A percentile compares a stretch with the other conserved stretches of the same genome.
Evolutionary conservation across 2,113 vertebrate species (phyloP).

Genomic region (Chamaetylas fuelleborni): DNA sequence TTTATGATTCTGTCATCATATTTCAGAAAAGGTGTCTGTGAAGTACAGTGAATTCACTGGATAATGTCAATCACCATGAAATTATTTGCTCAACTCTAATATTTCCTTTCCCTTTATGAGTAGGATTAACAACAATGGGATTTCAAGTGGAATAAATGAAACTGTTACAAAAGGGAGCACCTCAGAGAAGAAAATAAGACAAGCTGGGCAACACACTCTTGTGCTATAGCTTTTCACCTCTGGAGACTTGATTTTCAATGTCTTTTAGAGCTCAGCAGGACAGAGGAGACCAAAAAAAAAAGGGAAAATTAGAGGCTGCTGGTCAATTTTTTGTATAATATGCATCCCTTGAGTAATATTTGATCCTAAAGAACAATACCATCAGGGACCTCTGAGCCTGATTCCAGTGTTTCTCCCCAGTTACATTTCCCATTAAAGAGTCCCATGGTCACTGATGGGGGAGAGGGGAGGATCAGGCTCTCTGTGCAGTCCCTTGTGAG

Average conservation of each 20-base stretch:
- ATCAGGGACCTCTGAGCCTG: background rate
- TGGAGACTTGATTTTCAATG: background rate
- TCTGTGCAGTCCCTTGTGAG: background rate
- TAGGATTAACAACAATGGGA: background rate
- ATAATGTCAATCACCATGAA: background rate
- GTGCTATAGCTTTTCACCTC: background rate
- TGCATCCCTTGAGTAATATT: accelerated
- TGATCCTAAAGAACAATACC: background rate
- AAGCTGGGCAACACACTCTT: background rate
- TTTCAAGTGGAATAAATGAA: background rate
- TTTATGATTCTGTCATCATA: background rate
- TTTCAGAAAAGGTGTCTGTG: background rate
- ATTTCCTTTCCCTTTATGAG: background rate
- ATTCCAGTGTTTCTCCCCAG: background rate
- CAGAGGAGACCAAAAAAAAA: background rate
- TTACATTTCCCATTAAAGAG: no score
- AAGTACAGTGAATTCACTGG: background rate
- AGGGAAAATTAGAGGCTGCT: background rate
- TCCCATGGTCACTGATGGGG: background rate
- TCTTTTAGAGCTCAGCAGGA: background rate
- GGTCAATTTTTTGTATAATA: background rate
- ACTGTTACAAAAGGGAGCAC: background rate
- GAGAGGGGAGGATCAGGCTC: background rate
- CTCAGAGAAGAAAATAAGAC: background rate
- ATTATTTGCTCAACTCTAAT: background rate